A percentile compares a stretch with the other conserved stretches of the same genome.
Evolutionary conservation across 1,140 invertebrate species (phyloP).

Genomic region (Lordiphosa mommai): DNA sequence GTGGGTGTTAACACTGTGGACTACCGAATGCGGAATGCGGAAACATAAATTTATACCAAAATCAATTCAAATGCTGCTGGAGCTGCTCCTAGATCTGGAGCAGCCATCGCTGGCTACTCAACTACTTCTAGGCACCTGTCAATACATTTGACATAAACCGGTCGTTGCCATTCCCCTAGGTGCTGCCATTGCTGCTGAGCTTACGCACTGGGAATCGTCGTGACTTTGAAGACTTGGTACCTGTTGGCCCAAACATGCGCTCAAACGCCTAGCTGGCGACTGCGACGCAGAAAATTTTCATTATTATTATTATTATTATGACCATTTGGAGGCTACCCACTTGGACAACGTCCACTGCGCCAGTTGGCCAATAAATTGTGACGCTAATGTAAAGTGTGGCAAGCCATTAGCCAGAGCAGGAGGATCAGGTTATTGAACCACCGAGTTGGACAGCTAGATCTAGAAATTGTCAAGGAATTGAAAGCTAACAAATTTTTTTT

Average conservation of each 20-base stretch:
- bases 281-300: slow-evolving; percentile 63
- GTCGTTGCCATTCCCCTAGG: slow-evolving; percentile 20
- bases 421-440: slow-evolving; percentile 4
- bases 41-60: slow-evolving; percentile 61
- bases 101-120: slow-evolving; percentile 23
- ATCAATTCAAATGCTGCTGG: slow-evolving; percentile 51
- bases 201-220: slow-evolving; percentile 58
- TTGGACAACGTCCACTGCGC: slow-evolving; percentile 14
- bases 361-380: slow-evolving; percentile 69
- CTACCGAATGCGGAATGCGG: slow-evolving; percentile 56
- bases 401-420: slow-evolving; percentile 55
- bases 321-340: slow-evolving; percentile 51
- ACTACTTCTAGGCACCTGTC: slow-evolving; percentile 55
- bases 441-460: background rate
- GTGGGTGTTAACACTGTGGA: slow-evolving; percentile 39
- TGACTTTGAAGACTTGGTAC: slow-evolving; percentile 6
- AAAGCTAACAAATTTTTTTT: no score
- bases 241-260: slow-evolving; percentile 69
- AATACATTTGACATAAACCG: slow-evolving; percentile 75
- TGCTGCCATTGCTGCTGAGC: slow-evolving; percentile 26
- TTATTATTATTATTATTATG: slow-evolving; percentile 76
- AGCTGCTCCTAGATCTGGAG: slow-evolving; percentile 54
- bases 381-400: slow-evolving; percentile 76
- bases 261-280: slow-evolving; percentile 62
- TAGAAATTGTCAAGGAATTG: no score